A percentile compares a stretch with the other conserved stretches of the same genome.
Evolutionary conservation across 2,797 vertebrate genomes (phyloP).

Genomic region (Chaetophractus vellerosus): DNA sequence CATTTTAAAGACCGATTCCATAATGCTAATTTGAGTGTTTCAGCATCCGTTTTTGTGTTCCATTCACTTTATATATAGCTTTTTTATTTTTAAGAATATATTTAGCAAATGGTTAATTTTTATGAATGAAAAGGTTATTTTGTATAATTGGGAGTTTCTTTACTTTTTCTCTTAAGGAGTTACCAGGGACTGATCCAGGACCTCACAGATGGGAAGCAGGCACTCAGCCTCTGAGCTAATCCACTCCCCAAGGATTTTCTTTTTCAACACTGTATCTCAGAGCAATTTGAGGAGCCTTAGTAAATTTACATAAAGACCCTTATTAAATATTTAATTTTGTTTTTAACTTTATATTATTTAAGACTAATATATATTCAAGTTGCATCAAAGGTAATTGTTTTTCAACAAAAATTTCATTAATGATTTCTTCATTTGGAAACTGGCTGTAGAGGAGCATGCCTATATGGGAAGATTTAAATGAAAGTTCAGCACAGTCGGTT

Average conservation of each 20-base stretch:
- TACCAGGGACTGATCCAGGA: too few relatives aligned
- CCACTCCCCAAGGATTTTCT: neutral
- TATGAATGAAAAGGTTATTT: neutral
- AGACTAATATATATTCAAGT: neutral
- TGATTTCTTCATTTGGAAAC: neutral
- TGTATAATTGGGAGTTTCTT: neutral
- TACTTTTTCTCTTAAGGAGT: neutral
- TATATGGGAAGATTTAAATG: rapidly evolving
- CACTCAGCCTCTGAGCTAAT: too few relatives aligned
- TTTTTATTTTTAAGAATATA: neutral
- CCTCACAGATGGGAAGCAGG: too few relatives aligned
- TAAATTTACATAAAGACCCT: neutral
- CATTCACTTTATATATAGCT: neutral
- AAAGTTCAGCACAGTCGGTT: neutral
- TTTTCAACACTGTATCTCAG: neutral
- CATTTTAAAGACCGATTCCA: neutral
- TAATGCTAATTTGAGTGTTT: neutral
- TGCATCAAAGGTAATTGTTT: neutral
- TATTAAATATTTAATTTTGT: neutral
- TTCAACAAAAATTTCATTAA: neutral
- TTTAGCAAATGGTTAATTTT: neutral
- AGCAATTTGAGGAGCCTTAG: neutral
- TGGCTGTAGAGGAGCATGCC: rapidly evolving
- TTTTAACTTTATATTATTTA: constrained; percentile 3
- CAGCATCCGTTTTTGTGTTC: neutral